These are phyloP conservation scores for Helicolenus hilgendorfi DNA, from an alignment of 2,797 vertebrate species.

Conservation along the genomic window DNA sequence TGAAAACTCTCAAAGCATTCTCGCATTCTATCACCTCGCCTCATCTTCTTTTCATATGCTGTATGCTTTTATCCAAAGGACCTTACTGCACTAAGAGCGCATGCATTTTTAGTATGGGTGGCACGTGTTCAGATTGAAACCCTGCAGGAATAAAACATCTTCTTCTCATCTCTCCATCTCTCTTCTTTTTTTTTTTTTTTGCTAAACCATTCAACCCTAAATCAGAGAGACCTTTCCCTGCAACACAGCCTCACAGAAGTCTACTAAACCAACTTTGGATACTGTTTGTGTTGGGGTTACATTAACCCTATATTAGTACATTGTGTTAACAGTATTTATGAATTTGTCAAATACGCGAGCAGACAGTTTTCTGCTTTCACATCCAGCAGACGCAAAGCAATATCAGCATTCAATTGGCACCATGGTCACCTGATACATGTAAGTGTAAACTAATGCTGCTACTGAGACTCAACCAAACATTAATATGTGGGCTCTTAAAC, in stretches of 20 bases:
- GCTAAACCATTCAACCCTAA: background rate
- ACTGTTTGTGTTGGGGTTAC: background rate
- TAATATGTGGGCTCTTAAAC: background rate
- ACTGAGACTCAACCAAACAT: background rate
- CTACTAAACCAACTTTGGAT: background rate
- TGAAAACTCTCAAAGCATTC: constrained; percentile 33
- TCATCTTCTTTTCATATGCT: constrained; percentile 42
- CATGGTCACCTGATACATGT: background rate
- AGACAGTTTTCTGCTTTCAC: background rate
- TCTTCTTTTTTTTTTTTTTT: background rate
- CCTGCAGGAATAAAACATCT: background rate
- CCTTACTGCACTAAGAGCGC: background rate
- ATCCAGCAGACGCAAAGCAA: background rate
- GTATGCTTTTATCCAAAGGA: constrained; percentile 28
- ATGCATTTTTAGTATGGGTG: background rate
- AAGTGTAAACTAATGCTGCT: background rate
- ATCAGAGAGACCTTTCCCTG: background rate
- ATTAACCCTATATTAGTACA: background rate
- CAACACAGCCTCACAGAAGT: background rate
- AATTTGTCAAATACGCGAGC: background rate
- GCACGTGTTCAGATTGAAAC: constrained; percentile 4
- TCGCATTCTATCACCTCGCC: constrained; percentile 31
- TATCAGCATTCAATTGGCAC: background rate
- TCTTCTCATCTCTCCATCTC: background rate
- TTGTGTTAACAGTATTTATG: background rate